phyloP scores from a whole-genome alignment of 2,888 invertebrate genomes.

The Agriopis leucophaearia region DNA sequence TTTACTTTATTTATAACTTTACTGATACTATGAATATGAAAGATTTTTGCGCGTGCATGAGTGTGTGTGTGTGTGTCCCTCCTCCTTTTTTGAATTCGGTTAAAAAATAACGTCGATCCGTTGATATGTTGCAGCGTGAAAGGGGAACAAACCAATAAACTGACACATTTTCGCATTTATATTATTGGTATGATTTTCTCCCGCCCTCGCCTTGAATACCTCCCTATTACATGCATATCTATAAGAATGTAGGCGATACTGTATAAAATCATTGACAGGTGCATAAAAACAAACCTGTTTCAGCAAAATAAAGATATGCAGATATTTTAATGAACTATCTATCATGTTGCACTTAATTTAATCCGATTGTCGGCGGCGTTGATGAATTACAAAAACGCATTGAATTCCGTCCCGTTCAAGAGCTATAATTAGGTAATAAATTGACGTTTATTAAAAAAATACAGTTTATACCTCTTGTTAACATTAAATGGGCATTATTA shows the following conservation, averaged over 20 bases:
- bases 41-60: too few species aligned
- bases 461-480: conserved; percentile 1
- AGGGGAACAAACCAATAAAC: too few species aligned
- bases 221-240: background rate
- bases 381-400: conserved; percentile 31
- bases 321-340: conserved; percentile 56
- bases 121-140: too few species aligned
- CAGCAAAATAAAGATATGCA: conserved; percentile 49
- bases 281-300: conserved; percentile 42
- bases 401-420: background rate
- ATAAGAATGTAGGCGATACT: conserved; percentile 13
- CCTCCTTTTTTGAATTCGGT: too few species aligned
- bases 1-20: too few species aligned
- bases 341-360: conserved; percentile 46
- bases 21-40: too few species aligned
- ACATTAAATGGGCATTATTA: background rate
- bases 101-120: too few species aligned
- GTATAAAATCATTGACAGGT: conserved; percentile 43
- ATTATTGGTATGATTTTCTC: background rate
- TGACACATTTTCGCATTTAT: background rate
- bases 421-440: conserved; percentile 13
- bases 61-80: too few species aligned
- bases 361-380: conserved; percentile 35
- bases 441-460: background rate
- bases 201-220: background rate